phyloP scores from a whole-genome alignment of 2,888 invertebrate species.

The Limnephilus auricula region DNA sequence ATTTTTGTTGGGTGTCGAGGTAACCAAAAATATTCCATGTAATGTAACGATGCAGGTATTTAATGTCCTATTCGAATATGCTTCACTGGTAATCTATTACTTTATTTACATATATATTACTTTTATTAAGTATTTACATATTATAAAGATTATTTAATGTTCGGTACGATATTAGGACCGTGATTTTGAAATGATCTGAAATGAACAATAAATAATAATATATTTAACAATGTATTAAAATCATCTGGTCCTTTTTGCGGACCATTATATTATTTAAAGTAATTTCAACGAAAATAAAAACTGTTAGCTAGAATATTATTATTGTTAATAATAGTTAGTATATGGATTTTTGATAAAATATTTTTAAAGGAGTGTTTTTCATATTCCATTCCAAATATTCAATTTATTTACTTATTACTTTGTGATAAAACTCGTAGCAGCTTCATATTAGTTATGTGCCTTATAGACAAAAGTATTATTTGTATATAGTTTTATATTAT shows the following conservation, averaged over 20 bases:
- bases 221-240: neutral
- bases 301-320: neutral
- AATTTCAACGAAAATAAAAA: constrained; percentile 5
- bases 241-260: neutral
- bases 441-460: constrained; percentile 34
- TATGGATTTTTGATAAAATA: neutral
- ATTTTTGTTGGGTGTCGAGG: constrained; percentile 19
- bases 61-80: constrained; percentile 7
- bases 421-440: neutral
- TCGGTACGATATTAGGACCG: neutral
- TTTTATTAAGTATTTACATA: neutral
- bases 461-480: constrained; percentile 10
- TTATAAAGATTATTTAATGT: neutral
- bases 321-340: neutral
- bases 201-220: neutral
- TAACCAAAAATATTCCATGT: constrained; percentile 5
- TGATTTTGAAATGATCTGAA: neutral
- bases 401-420: neutral
- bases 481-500: neutral
- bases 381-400: neutral
- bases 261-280: neutral
- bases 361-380: neutral
- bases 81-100: neutral
- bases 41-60: neutral
- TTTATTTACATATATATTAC: neutral